Base-by-base conservation (phyloP, 1,140 invertebrate species). In the Drosophila pandora region DNA sequence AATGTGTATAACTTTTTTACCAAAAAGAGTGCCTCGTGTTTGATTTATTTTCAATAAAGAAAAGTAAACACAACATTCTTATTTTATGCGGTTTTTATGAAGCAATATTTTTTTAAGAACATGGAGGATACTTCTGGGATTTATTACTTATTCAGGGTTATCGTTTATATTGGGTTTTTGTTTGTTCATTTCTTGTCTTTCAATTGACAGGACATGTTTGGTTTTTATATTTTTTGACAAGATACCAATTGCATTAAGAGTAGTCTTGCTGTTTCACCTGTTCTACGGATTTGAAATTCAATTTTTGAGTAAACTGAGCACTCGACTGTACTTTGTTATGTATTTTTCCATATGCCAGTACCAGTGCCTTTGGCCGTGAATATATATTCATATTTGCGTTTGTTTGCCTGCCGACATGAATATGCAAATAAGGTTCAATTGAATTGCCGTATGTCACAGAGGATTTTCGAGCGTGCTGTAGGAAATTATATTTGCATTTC, bases 391-490 rank as follows among this genome's bases (percentile, higher is more conserved):
- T 57, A 48, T 67, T 65, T 56, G 48, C 65, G 68, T 69, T 68
- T 68, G 52, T 69, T 68, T 69, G 52, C 43, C 32, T 12, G 22
- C n/a, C 22, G 63, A 25, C 54, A 68, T 69, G 52, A 68, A 69
- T 69, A 69, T 69, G 65, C 39, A 57, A 69, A 69, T 69, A 68
- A n/a, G 49, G 12, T 68, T 56, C 65, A 48, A 68, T 69, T 57
- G 50, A 57, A 39, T 56, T 56, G 50, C 43, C 65, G 21, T 10
- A 69, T 68, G 65, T 69, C 50, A 69, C 52, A 13, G n/a, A 49
- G 43, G 50, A 69, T 69, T 68, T 32, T 30, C n/a, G 10, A 68
- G 49, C 23, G 43, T 32, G 65, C 28, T 10, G 32, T 30, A 7
- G 12, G 4, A 47, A 47, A 43, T 69, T 56, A 57, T 68, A 57